A percentile compares a stretch with the other conserved stretches of the same genome.
These are phyloP conservation scores for Brotogeris chrysoptera DNA, from an alignment of 2,797 vertebrate genomes.

Conservation along the genomic window DNA sequence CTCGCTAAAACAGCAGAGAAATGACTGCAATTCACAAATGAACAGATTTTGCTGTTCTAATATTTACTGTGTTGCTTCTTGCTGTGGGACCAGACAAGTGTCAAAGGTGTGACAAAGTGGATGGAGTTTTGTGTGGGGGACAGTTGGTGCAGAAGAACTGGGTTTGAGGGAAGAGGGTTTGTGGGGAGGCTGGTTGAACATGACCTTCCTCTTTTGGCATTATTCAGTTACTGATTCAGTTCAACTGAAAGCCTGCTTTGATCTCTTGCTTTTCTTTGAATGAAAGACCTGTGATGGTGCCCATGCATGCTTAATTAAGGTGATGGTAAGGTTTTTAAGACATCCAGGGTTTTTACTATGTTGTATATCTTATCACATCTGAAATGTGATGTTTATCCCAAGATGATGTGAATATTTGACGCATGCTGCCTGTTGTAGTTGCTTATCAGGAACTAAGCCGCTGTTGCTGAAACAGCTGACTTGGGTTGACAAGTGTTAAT, in stretches of 20 bases:
- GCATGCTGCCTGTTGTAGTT: fast-evolving
- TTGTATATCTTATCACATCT: background rate
- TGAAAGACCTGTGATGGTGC: background rate
- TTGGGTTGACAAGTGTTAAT: background rate
- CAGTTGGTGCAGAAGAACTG: background rate
- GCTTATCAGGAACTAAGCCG: background rate
- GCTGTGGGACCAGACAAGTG: background rate
- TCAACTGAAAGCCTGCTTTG: background rate
- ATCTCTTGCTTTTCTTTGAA: background rate
- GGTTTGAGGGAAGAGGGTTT: background rate
- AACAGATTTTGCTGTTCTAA: background rate
- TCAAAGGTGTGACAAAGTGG: background rate
- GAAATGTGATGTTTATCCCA: background rate
- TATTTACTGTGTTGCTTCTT: background rate
- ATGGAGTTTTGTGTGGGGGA: background rate
- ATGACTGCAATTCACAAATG: background rate
- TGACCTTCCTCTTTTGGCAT: background rate
- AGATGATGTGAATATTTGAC: background rate
- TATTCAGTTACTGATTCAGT: background rate
- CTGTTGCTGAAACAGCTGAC: background rate
- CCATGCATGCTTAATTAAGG: background rate
- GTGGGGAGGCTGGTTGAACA: fast-evolving
- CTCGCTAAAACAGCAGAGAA: background rate
- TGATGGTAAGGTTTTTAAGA: background rate
- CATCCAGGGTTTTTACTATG: background rate